phyloP scores from a whole-genome alignment of 2,113 vertebrate species.

The Arothron firmamentum region DNA sequence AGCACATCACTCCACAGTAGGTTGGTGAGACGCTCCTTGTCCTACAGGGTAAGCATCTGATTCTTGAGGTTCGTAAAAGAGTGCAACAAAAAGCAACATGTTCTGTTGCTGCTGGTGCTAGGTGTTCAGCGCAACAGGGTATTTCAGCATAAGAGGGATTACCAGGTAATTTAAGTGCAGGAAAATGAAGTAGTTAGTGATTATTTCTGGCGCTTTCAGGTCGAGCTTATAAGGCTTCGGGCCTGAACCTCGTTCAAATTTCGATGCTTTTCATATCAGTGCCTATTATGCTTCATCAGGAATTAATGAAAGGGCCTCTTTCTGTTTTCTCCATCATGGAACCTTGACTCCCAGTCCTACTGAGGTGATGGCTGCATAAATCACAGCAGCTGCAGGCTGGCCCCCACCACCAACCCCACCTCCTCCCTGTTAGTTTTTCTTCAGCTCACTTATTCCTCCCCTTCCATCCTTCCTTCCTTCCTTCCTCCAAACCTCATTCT shows the following conservation, averaged over 20 bases:
- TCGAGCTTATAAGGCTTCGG: slow-evolving; percentile 26
- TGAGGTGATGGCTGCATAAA: slow-evolving; percentile 60
- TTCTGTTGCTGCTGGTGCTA: slow-evolving; percentile 8
- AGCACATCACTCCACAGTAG: too few relatives aligned
- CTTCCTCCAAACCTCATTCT: neutral
- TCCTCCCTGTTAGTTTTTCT: slow-evolving; percentile 21
- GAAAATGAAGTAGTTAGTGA: slow-evolving; percentile 25
- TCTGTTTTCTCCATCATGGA: slow-evolving; percentile 30
- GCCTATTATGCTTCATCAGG: slow-evolving; percentile 48
- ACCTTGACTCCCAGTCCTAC: slow-evolving; percentile 48
- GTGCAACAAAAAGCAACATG: neutral
- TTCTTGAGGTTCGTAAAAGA: neutral
- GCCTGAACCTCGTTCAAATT: slow-evolving; percentile 30
- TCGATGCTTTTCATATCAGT: slow-evolving; percentile 26
- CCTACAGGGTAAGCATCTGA: neutral
- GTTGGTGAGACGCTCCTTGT: neutral
- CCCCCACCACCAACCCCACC: slow-evolving; percentile 1
- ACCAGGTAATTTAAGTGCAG: slow-evolving; percentile 33
- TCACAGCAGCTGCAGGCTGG: slow-evolving; percentile 43
- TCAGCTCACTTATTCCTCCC: slow-evolving; percentile 24
- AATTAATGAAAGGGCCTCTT: slow-evolving; percentile 52
- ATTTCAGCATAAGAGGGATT: slow-evolving; percentile 20
- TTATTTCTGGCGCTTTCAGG: slow-evolving; percentile 24
- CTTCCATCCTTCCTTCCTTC: slow-evolving; percentile 15
- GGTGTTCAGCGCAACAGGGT: slow-evolving; percentile 14